Evolutionary conservation across 1,140 invertebrate genomes (phyloP).

Genomic region (Uloborus diversus): DNA sequence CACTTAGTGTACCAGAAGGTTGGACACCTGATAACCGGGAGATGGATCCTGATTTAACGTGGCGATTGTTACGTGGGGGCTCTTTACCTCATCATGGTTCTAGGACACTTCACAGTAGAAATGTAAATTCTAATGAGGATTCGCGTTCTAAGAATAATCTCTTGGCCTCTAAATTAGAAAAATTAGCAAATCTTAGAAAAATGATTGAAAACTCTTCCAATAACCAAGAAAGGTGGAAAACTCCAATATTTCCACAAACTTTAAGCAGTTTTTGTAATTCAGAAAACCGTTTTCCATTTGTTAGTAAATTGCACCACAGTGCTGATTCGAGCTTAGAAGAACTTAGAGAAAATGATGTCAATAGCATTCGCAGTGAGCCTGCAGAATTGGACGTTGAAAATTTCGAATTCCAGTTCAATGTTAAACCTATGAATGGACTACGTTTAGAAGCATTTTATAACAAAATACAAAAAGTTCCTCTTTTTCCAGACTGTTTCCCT

Average conservation of each 20-base stretch:
- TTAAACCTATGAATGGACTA: slow-evolving; percentile 42
- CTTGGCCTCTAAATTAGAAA: slow-evolving; percentile 38
- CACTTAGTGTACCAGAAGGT: slow-evolving; percentile 43
- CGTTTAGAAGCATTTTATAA: slow-evolving; percentile 55
- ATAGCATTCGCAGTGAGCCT: slow-evolving; percentile 46
- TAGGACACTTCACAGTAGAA: background rate
- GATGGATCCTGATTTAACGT: slow-evolving; percentile 22
- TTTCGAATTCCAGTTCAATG: slow-evolving; percentile 35
- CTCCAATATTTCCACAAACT: background rate
- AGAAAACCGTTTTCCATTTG: slow-evolving; percentile 29
- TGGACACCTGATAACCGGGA: slow-evolving; percentile 39
- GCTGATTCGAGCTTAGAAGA: slow-evolving; percentile 52
- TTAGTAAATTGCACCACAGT: slow-evolving; percentile 46
- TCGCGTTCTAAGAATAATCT: slow-evolving; percentile 22
- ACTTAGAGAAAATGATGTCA: slow-evolving; percentile 35
- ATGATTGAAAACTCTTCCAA: slow-evolving; percentile 22
- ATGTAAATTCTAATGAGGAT: slow-evolving; percentile 39
- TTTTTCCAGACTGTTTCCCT: slow-evolving; percentile 30
- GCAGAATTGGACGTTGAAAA: slow-evolving; percentile 33
- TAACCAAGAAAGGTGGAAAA: slow-evolving; percentile 33
- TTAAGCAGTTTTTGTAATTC: slow-evolving; percentile 7
- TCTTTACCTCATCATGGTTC: slow-evolving; percentile 1
- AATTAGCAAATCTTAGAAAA: slow-evolving; percentile 25
- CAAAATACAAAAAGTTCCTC: slow-evolving; percentile 54
- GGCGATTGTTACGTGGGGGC: slow-evolving; percentile 6